Base-by-base conservation (phyloP, 1,140 invertebrate species). In the Callitettix versicolor region DNA sequence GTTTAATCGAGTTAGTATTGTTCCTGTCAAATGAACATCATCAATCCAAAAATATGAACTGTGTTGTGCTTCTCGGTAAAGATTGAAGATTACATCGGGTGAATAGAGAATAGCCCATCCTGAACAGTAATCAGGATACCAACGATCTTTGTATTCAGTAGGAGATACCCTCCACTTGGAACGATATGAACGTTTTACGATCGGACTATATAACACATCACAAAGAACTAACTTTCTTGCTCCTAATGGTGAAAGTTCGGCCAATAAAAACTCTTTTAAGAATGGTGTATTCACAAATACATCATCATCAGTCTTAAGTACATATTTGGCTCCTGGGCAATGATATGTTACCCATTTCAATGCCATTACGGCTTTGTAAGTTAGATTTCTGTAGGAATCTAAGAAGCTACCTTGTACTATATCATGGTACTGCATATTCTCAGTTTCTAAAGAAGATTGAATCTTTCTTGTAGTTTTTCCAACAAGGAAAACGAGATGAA, bases 291-390 rank as follows among this genome's bases (percentile, higher is more conserved):
- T 82, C 42, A 88, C 83, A 65, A 86, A 85, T 40, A 88, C 78
- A 69, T 89, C 85, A 63, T 89, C 86, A 65, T 89, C 85, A 63
- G 80, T 78, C 69, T 89, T 88, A 60, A 89, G 73, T 59, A 88
- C 69, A 69, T 84, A 86, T 64, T 79, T 80, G 33, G 82, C 84
- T 59, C 76, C 71, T 57, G 62, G 58, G 66, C 72, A 81, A 69
- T 82, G 77, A 64, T 82, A 79, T 5, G 78, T 74, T 40, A 81
- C 77, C 82, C 87, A 93, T 66, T 88, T 87, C n/a, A 92, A 75
- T 1, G 78, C 81, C 79, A 88, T 86, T 3, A 86, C 79, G 68
- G 90, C 87, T 69, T 93, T 93, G 64, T 89, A 88, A 1, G 88
- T 91, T 69, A 93, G 77, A 70, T 92, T 93, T 57, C 81, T 76